These are phyloP conservation scores for Rafetus swinhoei DNA, from an alignment of 2,113 vertebrate species.

Conservation along the genomic window DNA sequence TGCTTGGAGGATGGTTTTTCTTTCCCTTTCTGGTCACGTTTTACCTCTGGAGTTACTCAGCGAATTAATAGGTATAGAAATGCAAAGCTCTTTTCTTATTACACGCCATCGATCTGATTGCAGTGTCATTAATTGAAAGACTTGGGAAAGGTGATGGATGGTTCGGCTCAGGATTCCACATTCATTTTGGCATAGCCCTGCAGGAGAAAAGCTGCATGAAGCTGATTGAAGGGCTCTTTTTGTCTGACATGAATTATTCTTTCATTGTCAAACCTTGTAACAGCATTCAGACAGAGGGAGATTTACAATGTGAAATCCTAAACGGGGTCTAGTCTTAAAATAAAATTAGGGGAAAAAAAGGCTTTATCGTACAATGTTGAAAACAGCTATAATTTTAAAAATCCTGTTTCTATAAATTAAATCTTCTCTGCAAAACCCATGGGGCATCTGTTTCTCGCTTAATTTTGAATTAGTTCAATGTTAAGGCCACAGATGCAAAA, in stretches of 20 bases:
- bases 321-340: conserved; percentile 74
- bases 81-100: conserved; percentile 85
- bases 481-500: conserved; percentile 51
- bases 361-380: conserved; percentile 57
- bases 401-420: conserved; percentile 62
- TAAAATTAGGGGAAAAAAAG: conserved; percentile 55
- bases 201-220: conserved; percentile 75
- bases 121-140: conserved; percentile 84
- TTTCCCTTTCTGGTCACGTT: conserved; percentile 81
- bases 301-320: conserved; percentile 79
- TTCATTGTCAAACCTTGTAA: conserved; percentile 79
- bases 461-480: conserved; percentile 56
- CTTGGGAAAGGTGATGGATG: conserved; percentile 79
- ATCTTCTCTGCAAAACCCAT: conserved; percentile 56
- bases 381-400: conserved; percentile 51
- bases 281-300: conserved; percentile 74
- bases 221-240: conserved; percentile 76
- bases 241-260: conserved; percentile 79
- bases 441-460: conserved; percentile 60
- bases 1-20: conserved; percentile 54
- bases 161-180: conserved; percentile 70
- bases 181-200: conserved; percentile 75
- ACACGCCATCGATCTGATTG: conserved; percentile 85
- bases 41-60: conserved; percentile 80
- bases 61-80: conserved; percentile 87